These are phyloP conservation scores for Cheilosia grossa DNA, from an alignment of 2,888 invertebrate species.

Conservation along the genomic window DNA sequence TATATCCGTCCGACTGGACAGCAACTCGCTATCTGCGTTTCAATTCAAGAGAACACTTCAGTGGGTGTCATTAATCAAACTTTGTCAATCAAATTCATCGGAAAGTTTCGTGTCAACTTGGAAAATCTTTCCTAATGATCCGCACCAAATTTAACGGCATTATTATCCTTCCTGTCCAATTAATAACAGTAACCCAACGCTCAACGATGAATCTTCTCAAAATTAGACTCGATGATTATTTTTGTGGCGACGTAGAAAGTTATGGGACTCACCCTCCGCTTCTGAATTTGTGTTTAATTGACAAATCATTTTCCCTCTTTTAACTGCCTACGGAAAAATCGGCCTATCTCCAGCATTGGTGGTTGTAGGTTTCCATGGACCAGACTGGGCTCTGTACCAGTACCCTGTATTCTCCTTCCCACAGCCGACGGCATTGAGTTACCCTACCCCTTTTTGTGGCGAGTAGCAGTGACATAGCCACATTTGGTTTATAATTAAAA, in stretches of 20 bases:
- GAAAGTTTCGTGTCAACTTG: slow-evolving; percentile 53
- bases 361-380: neutral
- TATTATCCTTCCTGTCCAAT: slow-evolving; percentile 53
- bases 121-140: slow-evolving; percentile 56
- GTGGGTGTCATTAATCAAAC: slow-evolving; percentile 54
- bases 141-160: slow-evolving; percentile 46
- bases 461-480: slow-evolving; percentile 20
- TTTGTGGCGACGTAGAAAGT: slow-evolving; percentile 2
- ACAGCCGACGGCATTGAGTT: no score
- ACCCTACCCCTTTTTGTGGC: no score
- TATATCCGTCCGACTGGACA: slow-evolving; percentile 25
- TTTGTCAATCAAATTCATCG: slow-evolving; percentile 63
- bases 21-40: slow-evolving; percentile 3
- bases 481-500: slow-evolving; percentile 44
- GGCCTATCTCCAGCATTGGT: neutral
- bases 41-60: neutral
- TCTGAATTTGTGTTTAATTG: slow-evolving; percentile 39
- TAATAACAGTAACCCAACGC: slow-evolving; percentile 29
- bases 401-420: no score
- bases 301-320: slow-evolving; percentile 24
- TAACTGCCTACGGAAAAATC: slow-evolving; percentile 31
- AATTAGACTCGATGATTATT: slow-evolving; percentile 23
- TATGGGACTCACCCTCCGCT: slow-evolving; percentile 28
- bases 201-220: slow-evolving; percentile 11
- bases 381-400: neutral